Conservation (phyloP, 1,140 invertebrate species). For the Nasonia giraulti region DNA sequence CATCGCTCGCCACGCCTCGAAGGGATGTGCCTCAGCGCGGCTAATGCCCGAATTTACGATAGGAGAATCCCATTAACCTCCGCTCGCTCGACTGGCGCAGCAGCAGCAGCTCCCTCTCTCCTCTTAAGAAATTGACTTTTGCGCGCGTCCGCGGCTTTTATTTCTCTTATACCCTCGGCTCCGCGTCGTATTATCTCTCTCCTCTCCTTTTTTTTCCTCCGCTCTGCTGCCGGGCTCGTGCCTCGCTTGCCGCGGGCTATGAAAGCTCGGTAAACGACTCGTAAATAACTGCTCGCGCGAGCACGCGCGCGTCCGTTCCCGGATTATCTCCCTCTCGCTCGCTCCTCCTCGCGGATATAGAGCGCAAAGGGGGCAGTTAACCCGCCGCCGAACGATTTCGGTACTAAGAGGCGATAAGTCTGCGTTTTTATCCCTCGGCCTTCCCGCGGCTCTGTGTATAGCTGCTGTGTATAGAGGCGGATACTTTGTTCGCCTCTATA, state of each 20-base stretch:
- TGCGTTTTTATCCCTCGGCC: constrained; percentile 30
- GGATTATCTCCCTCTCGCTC: constrained; percentile 42
- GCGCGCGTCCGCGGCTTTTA: constrained; percentile 34
- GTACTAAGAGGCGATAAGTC: constrained; percentile 45
- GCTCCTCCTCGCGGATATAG: neutral
- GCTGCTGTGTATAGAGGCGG: neutral
- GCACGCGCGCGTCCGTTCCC: constrained; percentile 34
- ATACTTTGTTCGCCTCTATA: too few relatives aligned
- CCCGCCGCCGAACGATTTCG: constrained; percentile 34
- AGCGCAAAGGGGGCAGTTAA: constrained; percentile 42
- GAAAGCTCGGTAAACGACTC: constrained; percentile 50
- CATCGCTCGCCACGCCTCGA: constrained; percentile 17
- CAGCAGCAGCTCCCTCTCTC: constrained; percentile 6
- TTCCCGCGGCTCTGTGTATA: neutral
- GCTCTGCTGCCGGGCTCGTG: neutral
- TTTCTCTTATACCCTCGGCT: constrained; percentile 34
- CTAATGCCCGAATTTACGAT: constrained; percentile 61
- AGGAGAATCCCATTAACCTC: constrained; percentile 57
- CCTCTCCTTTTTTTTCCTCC: constrained; percentile 8
- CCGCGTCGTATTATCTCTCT: constrained; percentile 36
- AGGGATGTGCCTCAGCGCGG: constrained; percentile 45
- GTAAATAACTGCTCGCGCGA: constrained; percentile 42
- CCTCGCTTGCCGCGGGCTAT: neutral
- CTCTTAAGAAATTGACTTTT: constrained; percentile 56
- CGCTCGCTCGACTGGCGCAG: constrained; percentile 25